A percentile compares a stretch with the other conserved stretches of the same genome.
Conservation (phyloP, 2,113 vertebrate species). For the Onychostoma macrolepis region DNA sequence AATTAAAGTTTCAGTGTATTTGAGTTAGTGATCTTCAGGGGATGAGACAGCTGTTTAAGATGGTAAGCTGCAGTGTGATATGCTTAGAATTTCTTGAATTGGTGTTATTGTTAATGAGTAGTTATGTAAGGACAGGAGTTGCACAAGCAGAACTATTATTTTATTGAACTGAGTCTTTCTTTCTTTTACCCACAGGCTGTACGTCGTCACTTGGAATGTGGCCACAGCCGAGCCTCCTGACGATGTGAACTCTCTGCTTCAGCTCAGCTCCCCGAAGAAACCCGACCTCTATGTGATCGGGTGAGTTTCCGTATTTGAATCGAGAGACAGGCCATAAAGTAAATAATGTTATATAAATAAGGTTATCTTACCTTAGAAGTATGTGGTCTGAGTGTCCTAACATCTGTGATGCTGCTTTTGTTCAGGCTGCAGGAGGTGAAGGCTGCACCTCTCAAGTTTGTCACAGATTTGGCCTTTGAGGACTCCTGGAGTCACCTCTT, state of each 20-base stretch:
- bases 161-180: not conserved
- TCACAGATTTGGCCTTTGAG: conserved; percentile 86
- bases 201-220: conserved; percentile 95
- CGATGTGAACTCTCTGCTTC: conserved; percentile 82
- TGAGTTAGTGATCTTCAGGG: not conserved
- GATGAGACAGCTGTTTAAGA: not conserved
- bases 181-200: conserved; percentile 75
- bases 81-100: conserved; percentile 8
- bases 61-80: not conserved
- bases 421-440: conserved; percentile 93
- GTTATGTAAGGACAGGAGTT: not conserved
- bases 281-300: conserved; percentile 90
- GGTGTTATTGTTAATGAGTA: not conserved
- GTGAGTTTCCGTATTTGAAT: conserved; percentile 73
- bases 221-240: conserved; percentile 86
- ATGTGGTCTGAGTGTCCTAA: conserved; percentile 11
- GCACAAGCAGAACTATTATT: not conserved
- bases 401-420: conserved; percentile 23
- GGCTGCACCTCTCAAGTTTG: conserved; percentile 82
- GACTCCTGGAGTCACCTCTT: conserved; percentile 90
- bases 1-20: not conserved
- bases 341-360: too few relatives aligned
- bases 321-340: not conserved
- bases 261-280: conserved; percentile 70
- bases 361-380: not conserved